phyloP scores from a whole-genome alignment of 1,140 invertebrate species.

The Trachymyrmex cornetzi region DNA sequence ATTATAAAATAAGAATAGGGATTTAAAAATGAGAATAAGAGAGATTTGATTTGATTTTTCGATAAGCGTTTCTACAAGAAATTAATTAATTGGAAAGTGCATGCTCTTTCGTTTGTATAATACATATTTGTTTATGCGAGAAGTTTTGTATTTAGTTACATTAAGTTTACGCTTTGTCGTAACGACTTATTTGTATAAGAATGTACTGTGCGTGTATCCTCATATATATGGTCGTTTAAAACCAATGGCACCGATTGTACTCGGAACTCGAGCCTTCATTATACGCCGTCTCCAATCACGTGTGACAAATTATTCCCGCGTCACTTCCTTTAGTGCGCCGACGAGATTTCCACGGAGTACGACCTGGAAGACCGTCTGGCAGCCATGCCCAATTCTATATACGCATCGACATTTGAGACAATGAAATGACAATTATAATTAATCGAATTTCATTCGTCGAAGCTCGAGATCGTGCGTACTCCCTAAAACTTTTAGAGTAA shows the following conservation, averaged over 20 bases:
- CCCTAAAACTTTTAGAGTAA: too few species aligned
- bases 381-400: conserved; percentile 19
- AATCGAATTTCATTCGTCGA: background rate
- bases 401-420: background rate
- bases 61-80: background rate
- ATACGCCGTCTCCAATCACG: conserved; percentile 75
- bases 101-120: background rate
- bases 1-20: background rate
- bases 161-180: background rate
- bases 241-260: conserved; percentile 58
- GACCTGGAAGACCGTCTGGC: conserved; percentile 47
- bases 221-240: conserved; percentile 32
- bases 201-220: background rate
- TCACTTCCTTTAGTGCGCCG: conserved; percentile 71
- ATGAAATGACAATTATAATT: conserved; percentile 30
- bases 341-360: conserved; percentile 37
- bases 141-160: background rate
- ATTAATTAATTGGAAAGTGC: background rate
- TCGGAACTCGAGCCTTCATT: conserved; percentile 71
- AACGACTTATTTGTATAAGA: conserved; percentile 19
- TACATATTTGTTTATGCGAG: background rate
- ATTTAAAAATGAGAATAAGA: background rate
- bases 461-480: background rate
- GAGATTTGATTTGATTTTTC: background rate
- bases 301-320: conserved; percentile 78